phyloP scores from a whole-genome alignment of 1,140 invertebrate genomes.

The Zaprionus davidi region DNA sequence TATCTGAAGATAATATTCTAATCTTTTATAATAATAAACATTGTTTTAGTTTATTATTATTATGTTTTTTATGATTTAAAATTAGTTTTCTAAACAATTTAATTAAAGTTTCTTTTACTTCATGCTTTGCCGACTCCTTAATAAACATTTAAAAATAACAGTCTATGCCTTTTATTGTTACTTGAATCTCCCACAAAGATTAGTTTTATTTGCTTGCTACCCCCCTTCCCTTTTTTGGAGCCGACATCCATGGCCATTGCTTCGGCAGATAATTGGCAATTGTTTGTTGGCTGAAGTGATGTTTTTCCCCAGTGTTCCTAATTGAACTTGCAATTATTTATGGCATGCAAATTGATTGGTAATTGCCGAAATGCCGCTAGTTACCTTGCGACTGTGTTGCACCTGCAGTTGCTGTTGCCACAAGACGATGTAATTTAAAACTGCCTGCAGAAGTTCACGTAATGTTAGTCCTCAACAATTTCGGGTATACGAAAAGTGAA shows the following conservation, averaged over 20 bases:
- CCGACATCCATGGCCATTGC: not conserved
- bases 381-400: conserved; percentile 30
- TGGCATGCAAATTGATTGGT: conserved; percentile 77
- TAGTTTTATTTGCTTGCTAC: not conserved
- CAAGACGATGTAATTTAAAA: conserved; percentile 71
- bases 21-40: too few species aligned
- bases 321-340: conserved; percentile 82
- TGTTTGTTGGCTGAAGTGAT: conserved; percentile 52
- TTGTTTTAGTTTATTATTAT: too few species aligned
- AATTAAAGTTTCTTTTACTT: too few species aligned
- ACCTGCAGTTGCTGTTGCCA: conserved; percentile 49
- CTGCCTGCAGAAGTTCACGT: conserved; percentile 45
- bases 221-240: not conserved
- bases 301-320: conserved; percentile 50
- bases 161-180: not conserved
- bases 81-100: too few species aligned
- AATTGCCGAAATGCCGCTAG: conserved; percentile 52
- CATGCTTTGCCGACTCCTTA: too few species aligned
- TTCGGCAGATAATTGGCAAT: conserved; percentile 64
- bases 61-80: too few species aligned
- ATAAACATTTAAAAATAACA: not conserved
- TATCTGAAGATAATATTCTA: too few species aligned
- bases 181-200: not conserved
- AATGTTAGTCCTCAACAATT: conserved; percentile 73
- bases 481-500: conserved; percentile 51